Conservation (phyloP, 2,888 invertebrate genomes). For the Sericinus montela region DNA sequence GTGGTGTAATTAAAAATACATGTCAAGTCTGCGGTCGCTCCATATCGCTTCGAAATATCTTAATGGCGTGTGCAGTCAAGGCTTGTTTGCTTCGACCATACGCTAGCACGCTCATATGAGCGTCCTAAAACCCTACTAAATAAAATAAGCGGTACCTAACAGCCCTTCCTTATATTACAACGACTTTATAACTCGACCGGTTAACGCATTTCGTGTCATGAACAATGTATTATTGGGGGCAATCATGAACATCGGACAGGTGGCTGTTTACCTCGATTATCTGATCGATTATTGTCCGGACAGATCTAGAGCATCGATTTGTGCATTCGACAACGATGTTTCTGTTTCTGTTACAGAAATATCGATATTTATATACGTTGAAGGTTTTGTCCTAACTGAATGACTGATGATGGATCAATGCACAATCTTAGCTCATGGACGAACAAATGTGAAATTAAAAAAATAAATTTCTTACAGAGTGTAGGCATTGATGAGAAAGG, state of each 20-base stretch:
- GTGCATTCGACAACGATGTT: too few species aligned
- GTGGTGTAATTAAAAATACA: slow-evolving; percentile 35
- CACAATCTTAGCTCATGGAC: too few species aligned
- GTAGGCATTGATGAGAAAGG: too few species aligned
- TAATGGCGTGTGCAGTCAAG: slow-evolving; percentile 59
- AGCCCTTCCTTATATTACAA: slow-evolving; percentile 1
- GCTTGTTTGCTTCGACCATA: slow-evolving; percentile 53
- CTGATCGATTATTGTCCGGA: slow-evolving; percentile 60
- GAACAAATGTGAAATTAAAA: too few species aligned
- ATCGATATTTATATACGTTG: too few species aligned
- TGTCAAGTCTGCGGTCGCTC: slow-evolving; percentile 38
- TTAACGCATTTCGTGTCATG: slow-evolving; percentile 51
- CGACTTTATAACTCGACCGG: slow-evolving; percentile 25
- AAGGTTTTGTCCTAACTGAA: too few species aligned
- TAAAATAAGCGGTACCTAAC: neutral
- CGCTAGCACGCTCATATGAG: slow-evolving; percentile 22
- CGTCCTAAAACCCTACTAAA: slow-evolving; percentile 13
- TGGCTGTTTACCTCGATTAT: slow-evolving; percentile 59
- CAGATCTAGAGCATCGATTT: slow-evolving; percentile 23
- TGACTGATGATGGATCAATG: too few species aligned
- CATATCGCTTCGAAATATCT: slow-evolving; percentile 56
- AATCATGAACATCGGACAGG: slow-evolving; percentile 58
- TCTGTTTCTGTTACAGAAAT: too few species aligned
- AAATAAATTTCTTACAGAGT: too few species aligned
- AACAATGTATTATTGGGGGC: slow-evolving; percentile 66